phyloP scores from a whole-genome alignment of 2,888 invertebrate genomes.

The Altica lythri region DNA sequence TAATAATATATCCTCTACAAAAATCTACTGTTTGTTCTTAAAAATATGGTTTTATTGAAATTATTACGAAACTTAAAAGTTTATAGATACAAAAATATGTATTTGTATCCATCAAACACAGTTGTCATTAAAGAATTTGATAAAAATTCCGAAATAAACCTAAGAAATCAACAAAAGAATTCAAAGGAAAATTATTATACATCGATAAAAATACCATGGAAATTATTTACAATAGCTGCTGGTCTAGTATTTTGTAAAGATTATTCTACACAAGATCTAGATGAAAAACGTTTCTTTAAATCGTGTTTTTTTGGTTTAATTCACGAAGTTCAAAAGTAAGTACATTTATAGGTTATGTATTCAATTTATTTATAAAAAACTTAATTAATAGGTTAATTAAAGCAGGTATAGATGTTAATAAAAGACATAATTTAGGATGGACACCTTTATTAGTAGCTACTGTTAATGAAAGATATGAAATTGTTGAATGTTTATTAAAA shows the following conservation, averaged over 20 bases:
- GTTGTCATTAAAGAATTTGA: too few relatives aligned
- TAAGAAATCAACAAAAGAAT: neutral
- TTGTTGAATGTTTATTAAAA: conserved; percentile 66
- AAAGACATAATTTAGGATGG: conserved; percentile 81
- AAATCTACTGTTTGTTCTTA: too few relatives aligned
- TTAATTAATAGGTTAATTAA: conserved; percentile 52
- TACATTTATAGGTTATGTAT: conserved; percentile 14
- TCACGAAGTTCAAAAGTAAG: conserved; percentile 59
- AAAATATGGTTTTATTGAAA: neutral
- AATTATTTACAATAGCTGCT: conserved; percentile 26
- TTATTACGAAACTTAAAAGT: neutral
- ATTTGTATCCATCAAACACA: conserved; percentile 4
- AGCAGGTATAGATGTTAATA: conserved; percentile 66
- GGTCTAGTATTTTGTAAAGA: conserved; percentile 47
- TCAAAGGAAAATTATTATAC: conserved; percentile 21
- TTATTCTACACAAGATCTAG: too few relatives aligned
- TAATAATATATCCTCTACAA: too few relatives aligned
- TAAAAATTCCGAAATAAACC: neutral
- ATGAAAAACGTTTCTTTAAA: conserved; percentile 59
- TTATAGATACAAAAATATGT: neutral
- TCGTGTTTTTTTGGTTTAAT: conserved; percentile 61
- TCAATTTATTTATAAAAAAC: neutral
- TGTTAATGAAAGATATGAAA: conserved; percentile 71
- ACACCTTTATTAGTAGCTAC: conserved; percentile 84
- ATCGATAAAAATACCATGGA: conserved; percentile 20